Percentiles rank a stretch among this genome's conserved stretches.
Evolutionary conservation across 1,140 invertebrate species (phyloP).

Genomic region (Gyrodactylus salaris): DNA sequence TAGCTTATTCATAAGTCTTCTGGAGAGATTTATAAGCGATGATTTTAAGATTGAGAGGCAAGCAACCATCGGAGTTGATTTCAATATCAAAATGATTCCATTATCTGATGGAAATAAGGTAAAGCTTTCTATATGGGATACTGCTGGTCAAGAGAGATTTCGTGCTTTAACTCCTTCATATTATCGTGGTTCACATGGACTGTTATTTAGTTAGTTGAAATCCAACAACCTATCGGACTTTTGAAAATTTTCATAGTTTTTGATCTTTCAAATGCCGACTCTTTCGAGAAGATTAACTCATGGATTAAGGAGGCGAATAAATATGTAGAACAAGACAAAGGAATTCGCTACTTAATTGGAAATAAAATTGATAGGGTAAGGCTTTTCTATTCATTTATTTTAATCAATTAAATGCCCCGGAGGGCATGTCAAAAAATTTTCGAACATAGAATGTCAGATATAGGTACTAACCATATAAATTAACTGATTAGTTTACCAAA

Average conservation of each 20-base stretch:
- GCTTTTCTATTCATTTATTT: no score
- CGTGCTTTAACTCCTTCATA: slow-evolving; percentile 89
- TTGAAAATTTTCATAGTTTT: background rate
- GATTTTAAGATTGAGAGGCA: slow-evolving; percentile 17
- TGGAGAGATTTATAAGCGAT: background rate
- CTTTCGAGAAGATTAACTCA: background rate
- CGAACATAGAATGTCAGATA: no score
- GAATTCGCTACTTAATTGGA: background rate
- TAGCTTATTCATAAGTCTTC: background rate
- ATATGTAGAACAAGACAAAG: background rate
- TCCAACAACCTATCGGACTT: no score
- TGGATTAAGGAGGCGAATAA: background rate
- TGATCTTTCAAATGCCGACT: background rate
- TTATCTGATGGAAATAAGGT: slow-evolving; percentile 58
- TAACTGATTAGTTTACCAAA: no score
- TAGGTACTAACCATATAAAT: no score
- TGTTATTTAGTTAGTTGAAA: background rate
- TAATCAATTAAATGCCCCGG: no score
- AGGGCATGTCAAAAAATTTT: no score
- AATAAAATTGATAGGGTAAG: background rate
- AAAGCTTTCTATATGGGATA: slow-evolving; percentile 74
- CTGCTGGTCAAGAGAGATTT: slow-evolving; percentile 74
- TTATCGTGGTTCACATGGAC: slow-evolving; percentile 28
- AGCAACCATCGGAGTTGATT: slow-evolving; percentile 82
- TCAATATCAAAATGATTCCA: slow-evolving; percentile 72